Evolutionary conservation across 2,888 invertebrate species (phyloP).

Genomic region (Lycophotia porphyrea): DNA sequence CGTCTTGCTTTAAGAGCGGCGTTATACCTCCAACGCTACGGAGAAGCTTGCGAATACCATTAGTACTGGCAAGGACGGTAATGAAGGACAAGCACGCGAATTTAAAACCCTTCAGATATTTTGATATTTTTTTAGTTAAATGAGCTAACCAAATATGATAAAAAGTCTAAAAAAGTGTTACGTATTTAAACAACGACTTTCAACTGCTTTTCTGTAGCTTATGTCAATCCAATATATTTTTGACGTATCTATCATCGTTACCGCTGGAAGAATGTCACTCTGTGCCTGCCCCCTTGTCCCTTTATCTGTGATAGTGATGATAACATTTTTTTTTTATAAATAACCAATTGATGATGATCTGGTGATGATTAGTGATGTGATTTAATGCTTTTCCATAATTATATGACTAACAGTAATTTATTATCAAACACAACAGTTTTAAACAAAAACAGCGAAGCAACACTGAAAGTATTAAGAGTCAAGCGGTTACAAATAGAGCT

Average conservation of each 20-base stretch:
- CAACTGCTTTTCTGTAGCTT: not conserved
- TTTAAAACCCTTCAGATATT: conserved; percentile 15
- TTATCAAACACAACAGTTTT: too few species aligned
- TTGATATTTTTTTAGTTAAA: not conserved
- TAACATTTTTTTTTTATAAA: not conserved
- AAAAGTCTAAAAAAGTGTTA: not conserved
- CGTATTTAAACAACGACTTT: not conserved
- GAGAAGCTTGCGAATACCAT: conserved; percentile 52
- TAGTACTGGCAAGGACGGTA: conserved; percentile 53
- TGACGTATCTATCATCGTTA: not conserved
- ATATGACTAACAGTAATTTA: not conserved
- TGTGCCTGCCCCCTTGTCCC: not conserved
- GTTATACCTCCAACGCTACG: conserved; percentile 51
- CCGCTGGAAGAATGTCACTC: not conserved
- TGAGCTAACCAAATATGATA: not conserved
- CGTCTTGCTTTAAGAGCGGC: conserved; percentile 47
- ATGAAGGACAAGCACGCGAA: conserved; percentile 61
- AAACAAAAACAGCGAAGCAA: not conserved
- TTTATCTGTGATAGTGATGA: too few species aligned
- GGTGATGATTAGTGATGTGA: not conserved
- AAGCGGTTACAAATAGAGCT: not conserved
- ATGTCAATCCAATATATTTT: not conserved
- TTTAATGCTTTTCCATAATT: not conserved
- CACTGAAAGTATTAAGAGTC: not conserved
- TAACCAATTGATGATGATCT: not conserved